phyloP scores from a whole-genome alignment of 2,888 invertebrate species.

The Lissonota sp. region DNA sequence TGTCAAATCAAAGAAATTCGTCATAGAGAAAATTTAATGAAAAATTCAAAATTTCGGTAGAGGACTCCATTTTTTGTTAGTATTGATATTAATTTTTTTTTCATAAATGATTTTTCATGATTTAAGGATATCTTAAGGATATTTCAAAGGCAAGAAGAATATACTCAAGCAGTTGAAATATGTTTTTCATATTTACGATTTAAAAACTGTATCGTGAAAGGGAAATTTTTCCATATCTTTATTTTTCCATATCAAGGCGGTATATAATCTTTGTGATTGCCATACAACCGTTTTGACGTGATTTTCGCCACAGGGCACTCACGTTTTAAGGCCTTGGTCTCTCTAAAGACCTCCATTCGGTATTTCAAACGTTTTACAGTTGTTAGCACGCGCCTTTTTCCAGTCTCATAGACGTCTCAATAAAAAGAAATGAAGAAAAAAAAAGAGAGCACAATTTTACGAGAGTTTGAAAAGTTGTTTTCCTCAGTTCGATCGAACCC shows the following conservation, averaged over 20 bases:
- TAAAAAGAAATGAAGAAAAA: slow-evolving; percentile 28
- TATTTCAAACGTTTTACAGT: slow-evolving; percentile 31
- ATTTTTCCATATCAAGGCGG: too few species aligned
- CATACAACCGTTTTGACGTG: background rate
- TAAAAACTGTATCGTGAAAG: too few species aligned
- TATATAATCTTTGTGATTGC: slow-evolving; percentile 4
- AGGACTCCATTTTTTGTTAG: too few species aligned
- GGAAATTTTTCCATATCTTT: background rate
- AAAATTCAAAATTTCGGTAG: too few species aligned
- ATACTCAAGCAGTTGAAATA: too few species aligned
- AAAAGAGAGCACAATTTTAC: slow-evolving; percentile 41
- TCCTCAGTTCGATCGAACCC: slow-evolving; percentile 3
- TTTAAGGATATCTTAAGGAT: too few species aligned
- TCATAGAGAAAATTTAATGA: too few species aligned
- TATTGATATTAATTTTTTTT: too few species aligned
- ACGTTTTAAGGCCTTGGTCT: slow-evolving; percentile 3
- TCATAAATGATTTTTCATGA: too few species aligned
- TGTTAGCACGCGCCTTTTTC: background rate
- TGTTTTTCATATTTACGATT: too few species aligned
- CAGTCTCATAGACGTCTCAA: slow-evolving; percentile 34
- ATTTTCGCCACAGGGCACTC: slow-evolving; percentile 5
- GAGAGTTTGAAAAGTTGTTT: slow-evolving; percentile 55
- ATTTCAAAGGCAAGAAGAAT: too few species aligned
- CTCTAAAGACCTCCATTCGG: background rate
- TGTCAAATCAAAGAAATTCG: too few species aligned